phyloP scores from a whole-genome alignment of 2,113 vertebrate genomes.

The Scomber scombrus region DNA sequence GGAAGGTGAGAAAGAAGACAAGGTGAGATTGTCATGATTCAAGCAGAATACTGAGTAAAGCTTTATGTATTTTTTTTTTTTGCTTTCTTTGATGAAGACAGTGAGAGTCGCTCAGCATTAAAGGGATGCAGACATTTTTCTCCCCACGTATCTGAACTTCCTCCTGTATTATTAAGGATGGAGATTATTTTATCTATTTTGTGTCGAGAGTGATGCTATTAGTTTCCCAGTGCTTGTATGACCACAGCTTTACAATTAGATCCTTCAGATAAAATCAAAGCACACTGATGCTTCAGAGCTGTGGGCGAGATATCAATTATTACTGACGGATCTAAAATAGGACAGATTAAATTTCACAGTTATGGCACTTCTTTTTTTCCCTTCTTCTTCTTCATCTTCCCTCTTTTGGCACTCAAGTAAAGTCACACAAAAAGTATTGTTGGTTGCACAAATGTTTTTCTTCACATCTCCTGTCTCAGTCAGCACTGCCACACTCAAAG shows the following conservation, averaged over 20 bases:
- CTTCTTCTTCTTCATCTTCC: background rate
- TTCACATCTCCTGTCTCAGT: constrained; percentile 43
- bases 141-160: background rate
- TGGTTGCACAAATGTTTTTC: constrained; percentile 40
- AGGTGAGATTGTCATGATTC: constrained; percentile 10
- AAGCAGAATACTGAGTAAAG: constrained; percentile 11
- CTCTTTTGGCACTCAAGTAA: constrained; percentile 16
- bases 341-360: constrained; percentile 70
- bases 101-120: constrained; percentile 16
- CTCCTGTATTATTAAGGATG: constrained; percentile 35
- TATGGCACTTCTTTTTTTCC: constrained; percentile 18
- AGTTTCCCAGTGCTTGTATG: constrained; percentile 59
- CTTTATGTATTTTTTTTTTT: constrained; percentile 14
- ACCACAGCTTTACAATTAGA: constrained; percentile 67
- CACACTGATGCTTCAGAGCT: constrained; percentile 42
- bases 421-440: constrained; percentile 42
- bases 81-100: constrained; percentile 36
- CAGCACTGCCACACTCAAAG: constrained; percentile 56
- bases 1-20: background rate
- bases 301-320: constrained; percentile 63
- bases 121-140: constrained; percentile 13
- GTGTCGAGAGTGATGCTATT: constrained; percentile 61
- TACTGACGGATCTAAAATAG: constrained; percentile 64
- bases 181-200: constrained; percentile 48
- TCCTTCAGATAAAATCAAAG: constrained; percentile 70